Evolutionary conservation across 1,140 invertebrate genomes (phyloP).

Genomic region (Cryptotermes secundus): DNA sequence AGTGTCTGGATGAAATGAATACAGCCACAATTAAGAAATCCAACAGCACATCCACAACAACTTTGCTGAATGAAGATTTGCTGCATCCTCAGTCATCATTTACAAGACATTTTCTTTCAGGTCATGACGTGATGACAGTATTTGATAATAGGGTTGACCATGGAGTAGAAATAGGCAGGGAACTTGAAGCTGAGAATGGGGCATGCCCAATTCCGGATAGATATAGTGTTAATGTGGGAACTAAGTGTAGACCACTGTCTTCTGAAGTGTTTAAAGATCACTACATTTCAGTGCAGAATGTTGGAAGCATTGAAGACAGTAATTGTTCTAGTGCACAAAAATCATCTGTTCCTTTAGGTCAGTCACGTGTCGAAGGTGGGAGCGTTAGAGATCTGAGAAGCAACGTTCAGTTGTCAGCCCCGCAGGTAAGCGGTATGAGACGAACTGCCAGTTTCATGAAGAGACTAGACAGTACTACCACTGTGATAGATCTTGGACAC

Average conservation of each 20-base stretch:
- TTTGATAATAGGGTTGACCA: constrained; percentile 3
- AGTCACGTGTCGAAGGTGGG: neutral
- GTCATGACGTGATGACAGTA: neutral
- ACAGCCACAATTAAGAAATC: neutral
- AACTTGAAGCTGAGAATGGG: neutral
- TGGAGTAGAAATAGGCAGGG: neutral
- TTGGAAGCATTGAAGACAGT: neutral
- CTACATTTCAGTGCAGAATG: neutral
- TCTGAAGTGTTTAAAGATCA: neutral
- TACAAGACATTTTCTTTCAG: neutral
- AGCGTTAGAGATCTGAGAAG: neutral
- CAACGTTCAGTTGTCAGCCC: neutral
- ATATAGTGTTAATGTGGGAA: neutral
- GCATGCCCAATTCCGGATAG: neutral
- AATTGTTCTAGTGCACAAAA: neutral
- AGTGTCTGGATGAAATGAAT: neutral
- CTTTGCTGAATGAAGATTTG: neutral
- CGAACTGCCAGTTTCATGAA: constrained; percentile 14
- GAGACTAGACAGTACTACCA: neutral
- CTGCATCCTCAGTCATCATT: neutral
- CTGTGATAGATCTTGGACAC: neutral
- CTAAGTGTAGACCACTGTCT: neutral
- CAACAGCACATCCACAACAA: neutral
- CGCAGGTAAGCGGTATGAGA: neutral
- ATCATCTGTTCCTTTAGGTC: neutral